Base-by-base conservation (phyloP, 2,888 invertebrate genomes). In the Acrobeloides nanus region DNA sequence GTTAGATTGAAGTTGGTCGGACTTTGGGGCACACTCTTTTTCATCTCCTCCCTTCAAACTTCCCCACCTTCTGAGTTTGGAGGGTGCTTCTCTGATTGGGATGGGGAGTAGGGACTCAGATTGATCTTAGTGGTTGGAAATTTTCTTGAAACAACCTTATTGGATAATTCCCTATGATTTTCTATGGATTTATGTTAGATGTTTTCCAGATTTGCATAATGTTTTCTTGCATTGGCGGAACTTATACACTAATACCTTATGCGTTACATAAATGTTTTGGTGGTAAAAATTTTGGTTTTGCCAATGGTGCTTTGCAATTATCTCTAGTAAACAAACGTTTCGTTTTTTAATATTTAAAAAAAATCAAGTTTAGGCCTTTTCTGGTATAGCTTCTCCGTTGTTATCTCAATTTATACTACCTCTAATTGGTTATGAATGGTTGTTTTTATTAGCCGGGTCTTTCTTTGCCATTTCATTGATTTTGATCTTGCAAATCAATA, bases 31-130 rank as follows among this genome's bases (percentile, higher is more conserved):
- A n/a, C 32, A 20, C 34, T 10, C 27, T 41, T 37, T 27, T 38
- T 31, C 1, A 15, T 26, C 10, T 24, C 20, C n/a, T 39, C 1
- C 23, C 15, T 51, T 54, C 15, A 34, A 62, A 65, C 59, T 64
- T 5, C 67, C 68, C 12, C 70, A 70, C 43, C 65, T 64, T 48
- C 42, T 53, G 17, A 57, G 66, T n/a, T 70, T 70, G 70, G 53
- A 55, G 10, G 58, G 66, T 17, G 64, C 63, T 6, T 67, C 64
- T 31, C 47, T 58, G 6, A 20, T 68, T 15, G 69, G 67, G 8
- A 62, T 66, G 4, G 51, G 4, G 59, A 64, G 34, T 70, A 64
- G 57, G 40, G 46, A 7, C 49, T 70, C 24, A 63, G 64, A 2
- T 27, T 57, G 1, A 53, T 70, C 23, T 57, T 64, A 43, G 27